Conservation (phyloP, 1,140 invertebrate species). For the Eurosta solidaginis region DNA sequence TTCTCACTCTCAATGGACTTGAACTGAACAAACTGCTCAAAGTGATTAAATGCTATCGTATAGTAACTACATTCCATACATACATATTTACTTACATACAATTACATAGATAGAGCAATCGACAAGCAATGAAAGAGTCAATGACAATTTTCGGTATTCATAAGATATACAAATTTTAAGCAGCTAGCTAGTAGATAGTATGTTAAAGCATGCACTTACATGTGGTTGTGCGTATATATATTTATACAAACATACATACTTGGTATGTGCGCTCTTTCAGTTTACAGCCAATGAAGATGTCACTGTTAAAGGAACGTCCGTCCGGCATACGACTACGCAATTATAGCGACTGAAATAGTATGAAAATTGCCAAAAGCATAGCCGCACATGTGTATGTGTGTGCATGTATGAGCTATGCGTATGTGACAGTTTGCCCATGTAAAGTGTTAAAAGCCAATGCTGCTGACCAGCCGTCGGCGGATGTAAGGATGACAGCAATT, state of each 20-base stretch:
- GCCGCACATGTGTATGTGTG: too few relatives aligned
- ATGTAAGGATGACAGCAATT: neutral
- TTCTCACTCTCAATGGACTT: neutral
- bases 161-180: neutral
- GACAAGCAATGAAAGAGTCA: neutral
- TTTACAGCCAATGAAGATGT: neutral
- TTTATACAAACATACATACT: too few relatives aligned
- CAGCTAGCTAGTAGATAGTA: neutral
- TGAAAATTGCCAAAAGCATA: neutral
- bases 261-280: too few relatives aligned
- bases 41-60: neutral
- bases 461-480: neutral
- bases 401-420: neutral
- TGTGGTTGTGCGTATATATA: too few relatives aligned
- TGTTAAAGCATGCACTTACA: neutral
- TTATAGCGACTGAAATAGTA: neutral
- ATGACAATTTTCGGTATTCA: neutral
- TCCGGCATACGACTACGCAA: neutral
- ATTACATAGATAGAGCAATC: neutral
- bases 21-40: neutral
- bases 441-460: neutral
- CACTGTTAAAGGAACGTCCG: neutral
- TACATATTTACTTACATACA: too few relatives aligned
- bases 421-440: neutral
- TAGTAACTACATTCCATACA: too few relatives aligned